phyloP scores from a whole-genome alignment of 2,888 invertebrate genomes.

The Stenodera caucasica region DNA sequence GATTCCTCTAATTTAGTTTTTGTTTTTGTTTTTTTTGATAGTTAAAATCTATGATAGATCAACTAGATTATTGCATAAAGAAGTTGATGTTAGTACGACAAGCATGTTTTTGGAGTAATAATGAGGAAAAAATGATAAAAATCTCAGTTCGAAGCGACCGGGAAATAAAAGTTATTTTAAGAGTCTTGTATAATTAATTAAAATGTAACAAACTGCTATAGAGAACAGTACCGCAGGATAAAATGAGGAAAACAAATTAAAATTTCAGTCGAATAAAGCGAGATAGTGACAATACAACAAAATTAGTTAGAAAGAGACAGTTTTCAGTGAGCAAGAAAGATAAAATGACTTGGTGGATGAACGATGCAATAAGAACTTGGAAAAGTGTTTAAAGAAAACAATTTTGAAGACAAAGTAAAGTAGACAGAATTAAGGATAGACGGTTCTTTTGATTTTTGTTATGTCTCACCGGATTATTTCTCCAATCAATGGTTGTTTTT shows the following conservation, averaged over 20 bases:
- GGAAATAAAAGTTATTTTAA: conserved; percentile 39
- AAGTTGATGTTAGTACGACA: not conserved
- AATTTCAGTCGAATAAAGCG: conserved; percentile 42
- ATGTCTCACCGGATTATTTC: conserved; percentile 32
- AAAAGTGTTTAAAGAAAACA: conserved; percentile 48
- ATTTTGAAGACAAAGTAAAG: conserved; percentile 41
- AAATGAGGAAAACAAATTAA: conserved; percentile 42
- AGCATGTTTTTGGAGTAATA: not conserved
- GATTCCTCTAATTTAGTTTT: conserved; percentile 24
- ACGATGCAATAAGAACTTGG: conserved; percentile 41
- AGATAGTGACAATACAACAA: conserved; percentile 33
- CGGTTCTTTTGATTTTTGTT: conserved; percentile 29
- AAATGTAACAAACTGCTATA: conserved; percentile 46
- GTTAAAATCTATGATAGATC: not conserved
- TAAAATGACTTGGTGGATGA: conserved; percentile 14
- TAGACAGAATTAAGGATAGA: conserved; percentile 41
- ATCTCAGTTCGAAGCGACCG: conserved; percentile 5
- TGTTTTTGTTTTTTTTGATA: not conserved
- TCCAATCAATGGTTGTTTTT: conserved; percentile 34
- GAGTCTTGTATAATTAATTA: conserved; percentile 46
- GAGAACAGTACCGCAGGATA: conserved; percentile 35
- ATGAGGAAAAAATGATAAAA: not conserved
- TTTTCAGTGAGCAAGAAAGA: conserved; percentile 2
- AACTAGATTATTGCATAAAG: not conserved
- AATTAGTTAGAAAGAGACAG: conserved; percentile 37